Percentiles rank a stretch among this genome's conserved stretches.
phyloP scores from a whole-genome alignment of 1,140 invertebrate species.

The Copidosoma floridanum region DNA sequence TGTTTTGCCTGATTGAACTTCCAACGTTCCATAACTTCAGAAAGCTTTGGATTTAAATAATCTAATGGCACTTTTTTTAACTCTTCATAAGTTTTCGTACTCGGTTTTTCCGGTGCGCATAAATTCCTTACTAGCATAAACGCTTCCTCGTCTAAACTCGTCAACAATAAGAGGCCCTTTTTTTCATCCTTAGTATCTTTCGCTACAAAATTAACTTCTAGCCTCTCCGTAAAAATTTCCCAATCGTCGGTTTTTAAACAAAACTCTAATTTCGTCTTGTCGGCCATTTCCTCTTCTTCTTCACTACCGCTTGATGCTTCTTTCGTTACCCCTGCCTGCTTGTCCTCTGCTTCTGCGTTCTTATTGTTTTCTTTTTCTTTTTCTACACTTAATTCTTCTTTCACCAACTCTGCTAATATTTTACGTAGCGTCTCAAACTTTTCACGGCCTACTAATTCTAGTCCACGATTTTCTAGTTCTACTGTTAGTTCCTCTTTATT shows the following conservation, averaged over 20 bases:
- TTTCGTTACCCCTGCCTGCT: no score
- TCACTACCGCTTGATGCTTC: no score
- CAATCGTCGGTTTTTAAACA: background rate
- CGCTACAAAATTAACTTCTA: background rate
- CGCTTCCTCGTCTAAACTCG: slow-evolving; percentile 9
- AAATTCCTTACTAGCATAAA: slow-evolving; percentile 10
- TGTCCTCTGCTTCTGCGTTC: no score
- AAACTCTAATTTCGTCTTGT: no score
- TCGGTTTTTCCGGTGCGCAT: slow-evolving; percentile 20
- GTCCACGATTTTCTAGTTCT: no score
- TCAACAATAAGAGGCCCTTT: background rate
- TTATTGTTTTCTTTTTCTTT: no score
- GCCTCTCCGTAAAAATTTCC: background rate
- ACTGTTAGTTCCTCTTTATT: no score
- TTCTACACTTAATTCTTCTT: no score
- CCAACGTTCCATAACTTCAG: slow-evolving; percentile 11
- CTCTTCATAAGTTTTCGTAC: background rate
- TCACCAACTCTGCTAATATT: no score
- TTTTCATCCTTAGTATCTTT: background rate
- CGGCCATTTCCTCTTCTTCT: no score
- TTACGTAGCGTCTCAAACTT: no score
- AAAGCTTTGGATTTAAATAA: slow-evolving; percentile 15
- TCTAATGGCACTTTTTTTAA: slow-evolving; percentile 13
- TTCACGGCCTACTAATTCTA: no score
- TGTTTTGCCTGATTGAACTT: slow-evolving; percentile 2